Conservation (phyloP, 2,113 vertebrate species). For the Lepus timidus region DNA sequence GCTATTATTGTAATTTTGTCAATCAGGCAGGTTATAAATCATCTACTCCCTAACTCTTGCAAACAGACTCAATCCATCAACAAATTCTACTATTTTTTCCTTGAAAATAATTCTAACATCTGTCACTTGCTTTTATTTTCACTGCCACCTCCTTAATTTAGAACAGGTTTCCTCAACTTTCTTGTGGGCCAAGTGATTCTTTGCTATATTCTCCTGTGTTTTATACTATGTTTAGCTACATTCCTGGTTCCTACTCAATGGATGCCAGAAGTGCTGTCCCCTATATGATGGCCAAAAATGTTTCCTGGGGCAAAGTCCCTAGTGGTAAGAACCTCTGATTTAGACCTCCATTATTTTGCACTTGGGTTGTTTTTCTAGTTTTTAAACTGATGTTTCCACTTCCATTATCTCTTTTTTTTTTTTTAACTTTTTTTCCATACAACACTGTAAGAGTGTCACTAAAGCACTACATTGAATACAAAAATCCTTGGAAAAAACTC, state of each 20-base stretch:
- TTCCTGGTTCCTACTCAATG: not conserved
- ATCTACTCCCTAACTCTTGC: not conserved
- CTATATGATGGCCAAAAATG: not conserved
- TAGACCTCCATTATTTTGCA: not conserved
- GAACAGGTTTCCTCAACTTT: not conserved
- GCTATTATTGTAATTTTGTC: conserved; percentile 7
- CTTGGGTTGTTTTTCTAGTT: not conserved
- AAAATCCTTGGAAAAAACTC: conserved; percentile 46
- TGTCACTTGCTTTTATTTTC: conserved; percentile 37
- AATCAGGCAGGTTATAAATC: not conserved
- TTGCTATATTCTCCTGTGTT: not conserved
- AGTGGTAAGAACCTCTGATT: not conserved
- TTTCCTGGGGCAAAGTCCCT: not conserved
- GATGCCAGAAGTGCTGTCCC: not conserved
- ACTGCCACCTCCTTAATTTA: not conserved
- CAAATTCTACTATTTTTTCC: not conserved
- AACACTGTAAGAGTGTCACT: not conserved
- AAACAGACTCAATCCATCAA: not conserved
- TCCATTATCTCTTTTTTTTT: not conserved
- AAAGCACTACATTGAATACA: not conserved
- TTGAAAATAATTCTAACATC: not conserved
- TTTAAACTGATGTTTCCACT: not conserved
- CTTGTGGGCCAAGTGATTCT: not conserved
- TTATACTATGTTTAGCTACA: not conserved
- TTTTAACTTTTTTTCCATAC: not conserved